phyloP scores from a whole-genome alignment of 2,113 vertebrate genomes.

The Phalacrocorax carbo region DNA sequence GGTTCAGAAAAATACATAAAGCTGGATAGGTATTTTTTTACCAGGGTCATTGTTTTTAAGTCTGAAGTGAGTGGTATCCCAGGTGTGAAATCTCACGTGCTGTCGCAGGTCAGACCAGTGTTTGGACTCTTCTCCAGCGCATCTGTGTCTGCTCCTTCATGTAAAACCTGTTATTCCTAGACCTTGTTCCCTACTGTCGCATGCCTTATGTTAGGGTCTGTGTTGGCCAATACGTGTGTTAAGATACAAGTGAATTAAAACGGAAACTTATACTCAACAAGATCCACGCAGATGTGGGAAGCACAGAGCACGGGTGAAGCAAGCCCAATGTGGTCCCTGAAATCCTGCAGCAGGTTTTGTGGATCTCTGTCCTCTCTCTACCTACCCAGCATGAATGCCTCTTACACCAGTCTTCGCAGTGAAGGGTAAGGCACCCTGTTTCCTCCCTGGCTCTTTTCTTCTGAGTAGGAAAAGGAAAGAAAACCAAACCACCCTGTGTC shows the following conservation, averaged over 20 bases:
- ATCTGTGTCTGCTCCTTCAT: not conserved
- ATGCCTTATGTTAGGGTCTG: not conserved
- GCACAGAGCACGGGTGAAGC: not conserved
- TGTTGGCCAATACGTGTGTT: not conserved
- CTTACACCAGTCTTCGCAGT: not conserved
- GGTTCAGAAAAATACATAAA: not conserved
- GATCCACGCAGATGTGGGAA: not conserved
- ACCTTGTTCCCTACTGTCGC: rapidly evolving
- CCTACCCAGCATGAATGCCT: rapidly evolving
- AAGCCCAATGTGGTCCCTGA: not conserved
- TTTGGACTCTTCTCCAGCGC: not conserved
- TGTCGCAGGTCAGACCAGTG: not conserved
- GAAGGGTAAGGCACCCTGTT: too few relatives aligned
- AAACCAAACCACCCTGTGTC: not conserved
- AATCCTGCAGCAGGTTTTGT: not conserved
- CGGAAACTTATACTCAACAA: not conserved
- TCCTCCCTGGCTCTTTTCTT: not conserved
- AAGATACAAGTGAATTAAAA: not conserved
- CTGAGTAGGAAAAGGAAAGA: not conserved
- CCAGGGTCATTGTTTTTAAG: not conserved
- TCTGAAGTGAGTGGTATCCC: not conserved
- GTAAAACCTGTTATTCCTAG: not conserved
- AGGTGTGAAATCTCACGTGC: not conserved
- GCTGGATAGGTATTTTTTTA: not conserved
- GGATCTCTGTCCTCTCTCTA: not conserved